Percentiles rank a stretch among this genome's conserved stretches.
phyloP scores from a whole-genome alignment of 2,797 vertebrate genomes.

The Yasuhikotakia modesta region DNA sequence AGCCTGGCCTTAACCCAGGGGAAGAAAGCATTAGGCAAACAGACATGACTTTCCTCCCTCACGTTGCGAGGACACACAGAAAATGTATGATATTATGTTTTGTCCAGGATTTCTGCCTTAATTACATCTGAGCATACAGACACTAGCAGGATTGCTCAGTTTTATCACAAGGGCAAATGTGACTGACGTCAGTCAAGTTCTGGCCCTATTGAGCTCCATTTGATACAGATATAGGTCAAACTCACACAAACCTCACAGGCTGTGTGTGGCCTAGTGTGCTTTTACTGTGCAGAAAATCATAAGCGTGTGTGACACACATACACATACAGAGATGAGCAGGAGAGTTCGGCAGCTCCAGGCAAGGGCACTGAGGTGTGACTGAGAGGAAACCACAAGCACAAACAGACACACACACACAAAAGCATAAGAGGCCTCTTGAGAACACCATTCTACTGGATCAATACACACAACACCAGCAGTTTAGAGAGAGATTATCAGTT shows the following conservation, averaged over 20 bases:
- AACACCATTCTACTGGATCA: too few species aligned
- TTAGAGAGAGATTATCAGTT: too few species aligned
- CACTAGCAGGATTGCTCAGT: background rate
- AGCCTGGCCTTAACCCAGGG: background rate
- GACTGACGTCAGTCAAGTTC: background rate
- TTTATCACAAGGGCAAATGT: background rate
- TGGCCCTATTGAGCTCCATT: background rate
- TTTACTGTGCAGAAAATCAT: background rate
- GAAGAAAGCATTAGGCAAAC: background rate
- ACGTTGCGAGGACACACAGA: background rate
- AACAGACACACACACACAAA: background rate
- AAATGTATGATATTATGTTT: background rate
- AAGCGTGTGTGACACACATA: background rate
- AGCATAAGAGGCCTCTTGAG: background rate
- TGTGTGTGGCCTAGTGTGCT: background rate
- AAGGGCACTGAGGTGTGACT: conserved; percentile 12
- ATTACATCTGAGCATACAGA: background rate
- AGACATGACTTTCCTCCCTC: background rate
- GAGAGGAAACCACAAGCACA: conserved; percentile 13
- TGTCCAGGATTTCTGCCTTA: background rate
- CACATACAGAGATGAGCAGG: background rate
- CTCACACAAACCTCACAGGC: background rate
- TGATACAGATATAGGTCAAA: background rate
- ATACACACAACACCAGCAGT: too few species aligned
- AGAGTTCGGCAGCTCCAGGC: background rate